Evolutionary conservation across 2,113 vertebrate genomes (phyloP).

Genomic region (Sinocyclocheilus maitianheensis): DNA sequence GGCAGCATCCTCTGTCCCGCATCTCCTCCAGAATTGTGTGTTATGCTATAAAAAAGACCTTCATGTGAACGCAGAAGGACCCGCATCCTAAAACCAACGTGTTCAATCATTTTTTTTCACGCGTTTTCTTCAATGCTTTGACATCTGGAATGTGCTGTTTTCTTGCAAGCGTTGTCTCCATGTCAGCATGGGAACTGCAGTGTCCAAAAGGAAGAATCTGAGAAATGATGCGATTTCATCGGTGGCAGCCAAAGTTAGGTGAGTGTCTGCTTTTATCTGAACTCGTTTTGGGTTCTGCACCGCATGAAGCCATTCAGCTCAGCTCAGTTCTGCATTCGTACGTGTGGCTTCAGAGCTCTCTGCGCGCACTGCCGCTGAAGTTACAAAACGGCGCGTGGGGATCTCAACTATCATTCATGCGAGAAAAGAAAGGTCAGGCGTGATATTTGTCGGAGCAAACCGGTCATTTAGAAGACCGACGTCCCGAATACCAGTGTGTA

Average conservation of each 20-base stretch:
- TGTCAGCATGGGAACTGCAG: conserved; percentile 92
- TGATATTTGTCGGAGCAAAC: background rate
- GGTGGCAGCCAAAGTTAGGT: conserved; percentile 98
- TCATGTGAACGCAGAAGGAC: background rate
- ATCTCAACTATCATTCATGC: conserved; percentile 1
- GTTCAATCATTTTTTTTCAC: conserved; percentile 43
- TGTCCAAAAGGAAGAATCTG: conserved; percentile 92
- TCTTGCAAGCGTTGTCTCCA: conserved; percentile 70
- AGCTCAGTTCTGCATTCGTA: conserved; percentile 7
- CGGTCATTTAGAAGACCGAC: background rate
- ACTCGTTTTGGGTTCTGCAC: conserved; percentile 24
- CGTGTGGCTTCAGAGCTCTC: background rate
- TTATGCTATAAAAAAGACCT: background rate
- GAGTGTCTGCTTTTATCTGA: conserved; percentile 65
- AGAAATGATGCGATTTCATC: conserved; percentile 95
- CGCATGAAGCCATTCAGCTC: background rate
- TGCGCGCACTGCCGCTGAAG: background rate
- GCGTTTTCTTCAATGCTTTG: conserved; percentile 54
- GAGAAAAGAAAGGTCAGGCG: conserved; percentile 5
- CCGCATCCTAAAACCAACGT: conserved; percentile 2
- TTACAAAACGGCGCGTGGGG: conserved; percentile 37
- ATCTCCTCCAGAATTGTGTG: conserved; percentile 21
- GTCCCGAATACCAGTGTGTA: background rate
- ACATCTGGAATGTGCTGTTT: conserved; percentile 74
- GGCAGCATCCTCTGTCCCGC: conserved; percentile 52